These are phyloP conservation scores for Pomacea canaliculata DNA, from an alignment of 2,888 invertebrate species.

Conservation along the genomic window DNA sequence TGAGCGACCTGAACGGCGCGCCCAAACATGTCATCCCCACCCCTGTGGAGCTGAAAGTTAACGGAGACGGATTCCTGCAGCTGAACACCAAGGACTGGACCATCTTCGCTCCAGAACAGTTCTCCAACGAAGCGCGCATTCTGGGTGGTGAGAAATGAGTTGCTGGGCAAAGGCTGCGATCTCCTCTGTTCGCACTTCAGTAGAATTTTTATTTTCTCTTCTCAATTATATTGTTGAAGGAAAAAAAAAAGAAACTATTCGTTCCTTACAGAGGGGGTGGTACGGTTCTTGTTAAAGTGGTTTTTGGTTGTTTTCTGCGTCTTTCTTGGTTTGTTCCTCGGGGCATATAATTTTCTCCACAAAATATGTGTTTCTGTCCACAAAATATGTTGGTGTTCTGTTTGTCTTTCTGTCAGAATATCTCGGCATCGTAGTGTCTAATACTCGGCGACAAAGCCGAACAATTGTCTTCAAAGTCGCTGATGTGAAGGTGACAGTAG, in stretches of 20 bases:
- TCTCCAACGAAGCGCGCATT: conserved; percentile 37
- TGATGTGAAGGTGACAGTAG: conserved; percentile 28
- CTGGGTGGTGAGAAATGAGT: conserved; percentile 43
- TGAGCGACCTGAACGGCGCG: conserved; percentile 23
- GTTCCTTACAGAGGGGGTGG: too few species aligned
- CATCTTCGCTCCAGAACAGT: conserved; percentile 35
- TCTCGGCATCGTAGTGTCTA: conserved; percentile 25
- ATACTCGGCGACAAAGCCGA: conserved; percentile 11
- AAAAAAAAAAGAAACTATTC: too few species aligned
- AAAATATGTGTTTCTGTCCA: too few species aligned
- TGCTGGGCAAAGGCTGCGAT: too few species aligned
- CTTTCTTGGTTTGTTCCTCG: too few species aligned
- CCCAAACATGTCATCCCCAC: conserved; percentile 34
- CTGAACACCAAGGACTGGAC: conserved; percentile 41
- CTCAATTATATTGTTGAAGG: too few species aligned
- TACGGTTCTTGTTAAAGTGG: too few species aligned
- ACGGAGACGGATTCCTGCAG: conserved; percentile 15
- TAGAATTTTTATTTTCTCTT: too few species aligned
- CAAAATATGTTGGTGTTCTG: too few species aligned
- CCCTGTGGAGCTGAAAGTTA: conserved; percentile 27
- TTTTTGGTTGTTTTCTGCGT: too few species aligned
- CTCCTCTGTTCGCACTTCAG: too few species aligned
- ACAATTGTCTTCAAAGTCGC: conserved; percentile 33
- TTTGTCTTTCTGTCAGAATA: conserved; percentile 27
- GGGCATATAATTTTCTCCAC: too few species aligned